A percentile compares a stretch with the other conserved stretches of the same genome.
Evolutionary conservation across 2,113 vertebrate genomes (phyloP).

Genomic region (Cyphomyrus discorhynchus): DNA sequence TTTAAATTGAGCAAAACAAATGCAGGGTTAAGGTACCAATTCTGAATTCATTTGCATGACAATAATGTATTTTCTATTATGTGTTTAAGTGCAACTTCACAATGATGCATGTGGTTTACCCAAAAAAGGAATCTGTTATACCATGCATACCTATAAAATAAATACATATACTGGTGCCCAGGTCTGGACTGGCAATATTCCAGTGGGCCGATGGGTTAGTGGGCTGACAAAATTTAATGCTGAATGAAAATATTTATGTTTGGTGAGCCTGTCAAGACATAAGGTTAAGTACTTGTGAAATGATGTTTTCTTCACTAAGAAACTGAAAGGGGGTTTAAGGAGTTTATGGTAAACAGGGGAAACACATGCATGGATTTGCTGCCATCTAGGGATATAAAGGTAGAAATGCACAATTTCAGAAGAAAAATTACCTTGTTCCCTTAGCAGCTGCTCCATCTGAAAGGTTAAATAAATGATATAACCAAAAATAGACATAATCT

Average conservation of each 20-base stretch:
- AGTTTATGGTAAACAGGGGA: not conserved
- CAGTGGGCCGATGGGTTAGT: not conserved
- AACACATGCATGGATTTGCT: not conserved
- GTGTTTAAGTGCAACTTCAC: not conserved
- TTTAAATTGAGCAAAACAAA: not conserved
- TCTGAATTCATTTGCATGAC: not conserved
- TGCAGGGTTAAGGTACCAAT: not conserved
- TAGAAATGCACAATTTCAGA: not conserved
- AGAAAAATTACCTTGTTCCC: not conserved
- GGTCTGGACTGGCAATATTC: not conserved
- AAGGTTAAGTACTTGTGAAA: not conserved
- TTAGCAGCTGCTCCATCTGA: not conserved
- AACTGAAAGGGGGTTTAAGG: not conserved
- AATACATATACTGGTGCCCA: not conserved
- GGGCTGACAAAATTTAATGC: not conserved
- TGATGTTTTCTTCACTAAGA: not conserved
- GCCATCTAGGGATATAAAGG: not conserved
- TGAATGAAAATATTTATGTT: not conserved
- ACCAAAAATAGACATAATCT: not conserved
- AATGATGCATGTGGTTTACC: not conserved
- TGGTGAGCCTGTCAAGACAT: not conserved
- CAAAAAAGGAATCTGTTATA: not conserved
- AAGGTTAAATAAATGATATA: not conserved
- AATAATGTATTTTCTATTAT: not conserved
- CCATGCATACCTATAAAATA: not conserved